Evolutionary conservation across 1,140 invertebrate species (phyloP).

Genomic region (Platorchestia sp.): DNA sequence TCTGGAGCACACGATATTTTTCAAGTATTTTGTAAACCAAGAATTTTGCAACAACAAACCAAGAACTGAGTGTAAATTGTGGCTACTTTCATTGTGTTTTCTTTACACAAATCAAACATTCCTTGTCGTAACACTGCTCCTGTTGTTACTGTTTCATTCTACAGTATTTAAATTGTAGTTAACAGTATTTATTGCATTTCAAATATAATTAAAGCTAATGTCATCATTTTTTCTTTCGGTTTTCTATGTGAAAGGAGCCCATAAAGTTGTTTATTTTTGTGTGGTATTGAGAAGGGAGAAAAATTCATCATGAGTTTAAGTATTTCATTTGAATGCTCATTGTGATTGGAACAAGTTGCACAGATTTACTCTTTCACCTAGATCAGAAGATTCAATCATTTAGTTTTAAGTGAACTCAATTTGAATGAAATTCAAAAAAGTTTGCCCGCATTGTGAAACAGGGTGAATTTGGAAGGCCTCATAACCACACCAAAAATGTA

Average conservation of each 20-base stretch:
- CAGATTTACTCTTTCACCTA: not conserved
- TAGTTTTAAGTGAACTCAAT: not conserved
- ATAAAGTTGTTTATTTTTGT: not conserved
- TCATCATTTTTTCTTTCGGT: too few species aligned
- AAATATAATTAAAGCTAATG: not conserved
- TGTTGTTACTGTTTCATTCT: not conserved
- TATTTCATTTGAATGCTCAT: not conserved
- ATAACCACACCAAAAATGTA: too few species aligned
- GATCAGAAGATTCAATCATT: not conserved
- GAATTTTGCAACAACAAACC: not conserved
- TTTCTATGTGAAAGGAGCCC: too few species aligned
- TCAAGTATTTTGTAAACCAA: not conserved
- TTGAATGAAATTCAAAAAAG: not conserved
- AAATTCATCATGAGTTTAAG: not conserved
- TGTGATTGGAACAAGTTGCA: not conserved
- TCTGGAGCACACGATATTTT: not conserved
- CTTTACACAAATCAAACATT: not conserved
- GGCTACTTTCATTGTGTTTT: not conserved
- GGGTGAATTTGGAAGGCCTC: not conserved
- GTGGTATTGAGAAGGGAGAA: not conserved
- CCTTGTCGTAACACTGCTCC: not conserved
- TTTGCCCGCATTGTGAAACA: not conserved
- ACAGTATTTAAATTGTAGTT: not conserved
- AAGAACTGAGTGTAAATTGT: not conserved
- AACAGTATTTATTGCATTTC: not conserved